These are phyloP conservation scores for Aplysia californica DNA, from an alignment of 1,140 invertebrate species.

Conservation along the genomic window DNA sequence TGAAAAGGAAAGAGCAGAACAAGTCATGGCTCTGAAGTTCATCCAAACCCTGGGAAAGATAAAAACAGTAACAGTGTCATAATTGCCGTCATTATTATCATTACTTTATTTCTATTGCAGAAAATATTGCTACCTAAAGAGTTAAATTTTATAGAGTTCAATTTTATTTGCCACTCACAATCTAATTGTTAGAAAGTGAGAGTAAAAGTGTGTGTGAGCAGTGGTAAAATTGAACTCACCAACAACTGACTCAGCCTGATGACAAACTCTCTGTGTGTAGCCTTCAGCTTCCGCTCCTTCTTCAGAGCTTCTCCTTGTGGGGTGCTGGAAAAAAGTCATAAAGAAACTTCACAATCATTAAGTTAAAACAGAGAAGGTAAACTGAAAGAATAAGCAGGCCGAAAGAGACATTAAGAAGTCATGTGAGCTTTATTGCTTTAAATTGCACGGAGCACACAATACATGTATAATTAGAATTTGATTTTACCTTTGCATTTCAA, in stretches of 20 bases:
- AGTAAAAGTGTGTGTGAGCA: background rate
- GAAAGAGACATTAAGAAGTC: no score
- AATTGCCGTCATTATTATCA: background rate
- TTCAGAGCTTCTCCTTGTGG: constrained; percentile 47
- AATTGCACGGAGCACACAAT: background rate
- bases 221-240: constrained; percentile 35
- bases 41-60: constrained; percentile 54
- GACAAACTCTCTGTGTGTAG: constrained; percentile 49
- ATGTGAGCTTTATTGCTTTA: background rate
- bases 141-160: background rate
- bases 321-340: constrained; percentile 37
- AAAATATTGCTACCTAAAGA: background rate
- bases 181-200: background rate
- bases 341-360: background rate
- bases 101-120: background rate
- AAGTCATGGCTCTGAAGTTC: constrained; percentile 59
- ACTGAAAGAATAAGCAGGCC: no score
- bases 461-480: no score
- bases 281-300: constrained; percentile 48
- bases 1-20: constrained; percentile 57
- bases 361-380: no score
- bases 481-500: background rate
- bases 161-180: background rate
- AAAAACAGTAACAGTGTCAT: background rate
- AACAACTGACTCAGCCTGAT: constrained; percentile 50